Percentiles rank a stretch among this genome's conserved stretches.
These are phyloP conservation scores for Agrypnus murinus DNA, from an alignment of 2,888 invertebrate species.

Conservation along the genomic window DNA sequence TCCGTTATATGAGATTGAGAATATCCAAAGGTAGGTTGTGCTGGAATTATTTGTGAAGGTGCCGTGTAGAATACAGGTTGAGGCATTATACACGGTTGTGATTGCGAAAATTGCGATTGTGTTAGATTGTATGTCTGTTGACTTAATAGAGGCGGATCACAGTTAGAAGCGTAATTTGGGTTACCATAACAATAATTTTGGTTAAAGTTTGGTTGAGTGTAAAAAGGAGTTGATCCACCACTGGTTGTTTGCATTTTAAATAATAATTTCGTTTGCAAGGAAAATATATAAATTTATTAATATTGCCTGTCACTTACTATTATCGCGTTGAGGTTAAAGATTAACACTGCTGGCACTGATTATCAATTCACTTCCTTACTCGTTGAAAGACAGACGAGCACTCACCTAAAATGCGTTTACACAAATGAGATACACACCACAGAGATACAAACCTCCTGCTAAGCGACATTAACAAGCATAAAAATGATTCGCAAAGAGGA, in stretches of 20 bases:
- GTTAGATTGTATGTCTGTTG: conserved; percentile 9
- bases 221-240: conserved; percentile 11
- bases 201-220: conserved; percentile 13
- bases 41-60: conserved; percentile 14
- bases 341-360: background rate
- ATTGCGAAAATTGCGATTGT: conserved; percentile 6
- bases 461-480: too few species aligned
- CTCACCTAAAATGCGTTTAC: too few species aligned
- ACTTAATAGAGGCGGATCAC: conserved; percentile 2
- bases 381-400: too few species aligned
- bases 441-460: too few species aligned
- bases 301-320: background rate
- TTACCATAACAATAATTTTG: conserved; percentile 12
- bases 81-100: conserved; percentile 11
- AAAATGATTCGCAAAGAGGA: too few species aligned
- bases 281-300: too few species aligned
- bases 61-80: conserved; percentile 10
- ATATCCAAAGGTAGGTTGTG: conserved; percentile 12
- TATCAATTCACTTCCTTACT: too few species aligned
- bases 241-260: conserved; percentile 11
- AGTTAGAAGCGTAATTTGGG: conserved; percentile 7
- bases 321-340: conserved; percentile 2
- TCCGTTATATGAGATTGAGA: conserved; percentile 12
- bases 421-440: too few species aligned
- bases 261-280: background rate